These are phyloP conservation scores for Chaetodon trifasciatus DNA, from an alignment of 2,797 vertebrate genomes.

Conservation along the genomic window DNA sequence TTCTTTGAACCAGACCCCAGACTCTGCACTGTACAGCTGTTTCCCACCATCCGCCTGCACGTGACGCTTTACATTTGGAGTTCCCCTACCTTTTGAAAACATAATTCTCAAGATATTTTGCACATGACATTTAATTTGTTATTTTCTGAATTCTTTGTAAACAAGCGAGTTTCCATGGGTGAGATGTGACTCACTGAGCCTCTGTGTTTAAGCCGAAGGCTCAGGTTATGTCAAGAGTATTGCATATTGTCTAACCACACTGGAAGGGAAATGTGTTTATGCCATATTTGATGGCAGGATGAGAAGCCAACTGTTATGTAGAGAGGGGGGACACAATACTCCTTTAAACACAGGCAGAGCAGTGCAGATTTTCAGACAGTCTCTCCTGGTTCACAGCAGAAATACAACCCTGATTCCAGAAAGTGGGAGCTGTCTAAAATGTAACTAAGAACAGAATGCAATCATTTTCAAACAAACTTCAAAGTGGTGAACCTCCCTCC, in stretches of 20 bases:
- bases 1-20: conserved; percentile 58
- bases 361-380: not conserved
- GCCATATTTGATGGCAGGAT: not conserved
- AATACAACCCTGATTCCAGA: too few species aligned
- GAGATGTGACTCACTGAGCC: too few species aligned
- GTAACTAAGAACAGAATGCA: not conserved
- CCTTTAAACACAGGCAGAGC: not conserved
- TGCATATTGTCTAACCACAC: not conserved
- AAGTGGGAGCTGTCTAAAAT: too few species aligned
- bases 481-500: too few species aligned
- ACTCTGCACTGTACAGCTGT: conserved; percentile 32
- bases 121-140: conserved; percentile 31
- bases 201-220: too few species aligned
- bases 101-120: conserved; percentile 35
- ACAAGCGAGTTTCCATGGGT: not conserved
- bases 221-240: not conserved
- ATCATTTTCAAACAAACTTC: not conserved
- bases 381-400: not conserved
- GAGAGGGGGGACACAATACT: not conserved
- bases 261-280: not conserved
- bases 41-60: conserved; percentile 70
- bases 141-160: conserved; percentile 28
- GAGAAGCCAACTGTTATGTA: not conserved
- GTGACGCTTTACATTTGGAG: conserved; percentile 50
- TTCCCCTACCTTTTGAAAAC: conserved; percentile 34